Evolutionary conservation across 2,888 invertebrate species (phyloP), one percentile per base, ranked within the genome.

Genomic region (Alloplasta piceator): DNA sequence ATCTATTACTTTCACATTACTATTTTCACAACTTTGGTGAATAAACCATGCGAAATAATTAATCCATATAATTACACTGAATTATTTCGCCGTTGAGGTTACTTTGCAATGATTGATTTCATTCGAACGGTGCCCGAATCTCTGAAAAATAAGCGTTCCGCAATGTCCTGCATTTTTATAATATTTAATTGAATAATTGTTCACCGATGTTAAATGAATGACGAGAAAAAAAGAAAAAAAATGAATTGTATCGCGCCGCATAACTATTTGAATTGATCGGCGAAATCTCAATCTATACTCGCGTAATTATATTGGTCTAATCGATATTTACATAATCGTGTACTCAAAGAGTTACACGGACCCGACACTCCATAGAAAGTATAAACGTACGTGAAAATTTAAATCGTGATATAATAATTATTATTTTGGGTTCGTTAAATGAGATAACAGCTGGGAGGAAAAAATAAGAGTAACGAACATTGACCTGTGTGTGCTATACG

Each of bases 161-260:
- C 64, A 63, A 83, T 75, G 73, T 81, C 82, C 79, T 83, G 82
- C 82, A 83, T 85, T 82, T 84, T 85, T 83, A 67, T 64, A 82
- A 84, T 81, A 84, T 82, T 73, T 85, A 74, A 85, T 26, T 26
- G 26, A 26, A 26, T 26, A 26, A 26, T 87, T 85, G 39, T 72
- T 79, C 64, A 82, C 58, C 64, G 68, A 68, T 72, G 82, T 76
- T 72, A 14, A 77, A 58, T n/a, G 39, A 70, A 74, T 41, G 41
- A 61, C 70, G 52, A 39, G 50, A 60, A 7, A 14, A 2, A 41
- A 1, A 36, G 16, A 10, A 55, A 16, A 67, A 12, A 26, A 26
- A 36, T 43, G 46, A 61, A 67, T 46, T 14, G 38, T 26, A 73
- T 41, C 36, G 52, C 52, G 26, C 41, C 70, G 63, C 70, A 46